These are phyloP conservation scores for Agrochola litura DNA, from an alignment of 2,888 invertebrate species.

Conservation along the genomic window DNA sequence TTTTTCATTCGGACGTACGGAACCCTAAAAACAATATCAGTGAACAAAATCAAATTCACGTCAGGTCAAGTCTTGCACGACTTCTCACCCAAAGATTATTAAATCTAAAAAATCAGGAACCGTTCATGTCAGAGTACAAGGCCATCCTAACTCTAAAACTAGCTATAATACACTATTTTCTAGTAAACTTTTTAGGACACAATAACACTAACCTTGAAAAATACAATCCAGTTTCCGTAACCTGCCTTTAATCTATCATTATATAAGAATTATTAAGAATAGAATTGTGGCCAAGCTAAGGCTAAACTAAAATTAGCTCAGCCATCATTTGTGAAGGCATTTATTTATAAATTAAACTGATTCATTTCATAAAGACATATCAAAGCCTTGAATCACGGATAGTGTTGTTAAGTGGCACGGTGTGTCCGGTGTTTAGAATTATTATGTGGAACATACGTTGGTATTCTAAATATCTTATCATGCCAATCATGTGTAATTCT, in stretches of 20 bases:
- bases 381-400: constrained; percentile 50
- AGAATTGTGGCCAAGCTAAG: constrained; percentile 8
- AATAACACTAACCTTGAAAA: constrained; percentile 36
- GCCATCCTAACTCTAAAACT: constrained; percentile 6
- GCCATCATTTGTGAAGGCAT: constrained; percentile 33
- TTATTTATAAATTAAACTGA: constrained; percentile 52
- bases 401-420: constrained; percentile 37
- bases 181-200: constrained; percentile 9
- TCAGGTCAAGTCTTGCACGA: constrained; percentile 5
- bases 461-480: not conserved
- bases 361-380: constrained; percentile 34
- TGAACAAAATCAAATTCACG: not conserved
- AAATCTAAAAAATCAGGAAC: constrained; percentile 6
- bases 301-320: constrained; percentile 22
- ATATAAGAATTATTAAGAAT: constrained; percentile 21
- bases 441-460: constrained; percentile 22
- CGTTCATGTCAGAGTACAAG: constrained; percentile 6
- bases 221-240: constrained; percentile 25
- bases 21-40: too few relatives aligned
- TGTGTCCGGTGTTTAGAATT: constrained; percentile 34
- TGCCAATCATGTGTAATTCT: not conserved
- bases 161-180: constrained; percentile 8
- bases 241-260: constrained; percentile 19
- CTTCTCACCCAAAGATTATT: not conserved
- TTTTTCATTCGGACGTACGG: too few relatives aligned